A percentile compares a stretch with the other conserved stretches of the same genome.
Conservation (phyloP, 2,113 vertebrate species). For the Ctenomys sociabilis region DNA sequence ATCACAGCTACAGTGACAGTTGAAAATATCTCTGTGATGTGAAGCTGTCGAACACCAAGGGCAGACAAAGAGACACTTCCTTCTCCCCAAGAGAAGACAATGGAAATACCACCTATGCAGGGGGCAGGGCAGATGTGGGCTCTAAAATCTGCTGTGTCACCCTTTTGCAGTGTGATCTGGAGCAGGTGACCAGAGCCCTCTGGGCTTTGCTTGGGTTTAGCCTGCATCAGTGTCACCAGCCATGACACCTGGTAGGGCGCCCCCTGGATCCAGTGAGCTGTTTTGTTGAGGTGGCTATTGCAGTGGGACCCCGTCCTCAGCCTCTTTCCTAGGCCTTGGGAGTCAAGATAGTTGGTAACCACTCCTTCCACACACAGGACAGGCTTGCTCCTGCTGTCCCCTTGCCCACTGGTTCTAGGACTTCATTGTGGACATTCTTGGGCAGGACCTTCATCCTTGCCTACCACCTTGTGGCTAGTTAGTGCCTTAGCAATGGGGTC, state of each 20-base stretch:
- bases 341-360: rapidly evolving
- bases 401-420: background rate
- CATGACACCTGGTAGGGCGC: no score
- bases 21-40: background rate
- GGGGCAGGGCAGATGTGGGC: background rate
- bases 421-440: no score
- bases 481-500: background rate
- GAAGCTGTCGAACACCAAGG: rapidly evolving
- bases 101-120: background rate
- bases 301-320: background rate
- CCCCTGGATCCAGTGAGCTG: background rate
- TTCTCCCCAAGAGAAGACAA: background rate
- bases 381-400: background rate
- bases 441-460: background rate
- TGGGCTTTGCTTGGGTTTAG: background rate
- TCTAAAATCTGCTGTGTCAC: background rate
- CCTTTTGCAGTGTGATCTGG: background rate
- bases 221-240: background rate
- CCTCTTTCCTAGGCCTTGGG: no score
- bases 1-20: no score
- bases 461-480: background rate
- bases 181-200: background rate
- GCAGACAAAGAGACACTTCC: rapidly evolving
- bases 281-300: background rate
- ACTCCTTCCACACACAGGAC: no score